Base-by-base conservation (phyloP, 1,140 invertebrate species). In the Lepidurus couesii region DNA sequence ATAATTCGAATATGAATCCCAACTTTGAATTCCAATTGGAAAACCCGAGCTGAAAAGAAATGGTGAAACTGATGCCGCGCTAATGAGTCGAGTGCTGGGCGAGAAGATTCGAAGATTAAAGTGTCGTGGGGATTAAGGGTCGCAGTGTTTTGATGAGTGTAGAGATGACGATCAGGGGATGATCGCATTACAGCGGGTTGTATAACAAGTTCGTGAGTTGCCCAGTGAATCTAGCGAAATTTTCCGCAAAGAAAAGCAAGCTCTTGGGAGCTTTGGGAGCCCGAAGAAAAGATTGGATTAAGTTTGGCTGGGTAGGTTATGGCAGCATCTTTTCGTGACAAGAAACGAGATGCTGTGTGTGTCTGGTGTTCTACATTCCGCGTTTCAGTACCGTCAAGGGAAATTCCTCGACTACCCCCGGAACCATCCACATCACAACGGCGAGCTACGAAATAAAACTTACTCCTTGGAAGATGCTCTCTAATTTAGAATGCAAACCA, bases 321-420 rank as follows among this genome's bases (percentile, higher is more conserved):
- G 13, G 53, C n/a, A 65, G 16, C 53, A n/a, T 65, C n/a, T 9
- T 9, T 13, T 21, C 53, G 9, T 65, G 53, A 13, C 53, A 65
- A n/a, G 53, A 65, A 65, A 21, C 21, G 53, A 65, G 53, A 65
- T 65, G 7, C 53, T 65, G 53, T 65, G 53, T 11, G 53, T 65
- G 53, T 65, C 53, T 65, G 16, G 21, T 65, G 53, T 47, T 65
- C 53, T 13, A 65, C 53, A 65, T 65, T 65, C 53, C 53, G 13
- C 4, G 53, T 65, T 65, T 65, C 53, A 65, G 9, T 65, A 16
- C 53, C 53, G 53, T 21, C 53, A 65, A 65, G 53, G 53, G 53
- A 65, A 65, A 65, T 65, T 65, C 53, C 53, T 65, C 13, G 1
- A 34, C 53, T 65, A 16, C 16, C 53, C 7, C 21, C 6, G 53